Conservation (phyloP, 2,113 vertebrate species). For the Pipra filicauda region DNA sequence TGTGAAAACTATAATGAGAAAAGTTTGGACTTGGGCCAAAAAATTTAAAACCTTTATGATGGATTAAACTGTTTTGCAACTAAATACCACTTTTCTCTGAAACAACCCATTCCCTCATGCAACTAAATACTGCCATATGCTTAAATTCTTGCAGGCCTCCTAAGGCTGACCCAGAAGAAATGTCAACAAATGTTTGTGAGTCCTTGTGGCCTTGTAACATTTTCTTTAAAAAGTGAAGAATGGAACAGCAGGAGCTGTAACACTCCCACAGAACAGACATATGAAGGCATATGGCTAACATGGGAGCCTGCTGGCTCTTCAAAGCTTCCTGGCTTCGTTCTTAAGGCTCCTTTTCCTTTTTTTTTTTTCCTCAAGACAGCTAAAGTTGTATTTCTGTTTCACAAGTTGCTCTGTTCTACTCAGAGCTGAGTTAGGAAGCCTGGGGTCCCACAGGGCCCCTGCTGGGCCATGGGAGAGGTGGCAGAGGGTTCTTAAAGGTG, state of each 20-base stretch:
- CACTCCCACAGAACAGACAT: constrained; percentile 62
- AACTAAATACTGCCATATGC: constrained; percentile 62
- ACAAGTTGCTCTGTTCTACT: background rate
- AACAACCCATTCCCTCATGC: constrained; percentile 15
- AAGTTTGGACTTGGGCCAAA: constrained; percentile 11
- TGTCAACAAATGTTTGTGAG: constrained; percentile 67
- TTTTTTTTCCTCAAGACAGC: background rate
- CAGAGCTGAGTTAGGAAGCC: background rate
- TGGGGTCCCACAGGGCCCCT: fast-evolving
- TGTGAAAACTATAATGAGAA: background rate
- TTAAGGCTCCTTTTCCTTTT: background rate
- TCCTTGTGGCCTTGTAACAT: constrained; percentile 58
- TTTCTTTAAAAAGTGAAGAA: constrained; percentile 44
- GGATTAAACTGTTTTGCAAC: constrained; percentile 39
- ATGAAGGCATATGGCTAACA: constrained; percentile 64
- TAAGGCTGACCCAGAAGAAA: constrained; percentile 66
- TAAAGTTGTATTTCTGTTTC: background rate
- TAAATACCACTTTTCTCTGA: background rate
- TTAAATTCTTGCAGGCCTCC: constrained; percentile 53
- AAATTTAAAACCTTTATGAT: background rate
- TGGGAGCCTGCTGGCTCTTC: constrained; percentile 57
- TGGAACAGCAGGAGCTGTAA: constrained; percentile 55
- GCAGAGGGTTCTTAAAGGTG: background rate
- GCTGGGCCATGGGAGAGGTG: fast-evolving
- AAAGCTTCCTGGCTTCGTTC: constrained; percentile 29